A percentile compares a stretch with the other conserved stretches of the same genome.
phyloP scores from a whole-genome alignment of 2,888 invertebrate genomes.

The Parelbella ahira region DNA sequence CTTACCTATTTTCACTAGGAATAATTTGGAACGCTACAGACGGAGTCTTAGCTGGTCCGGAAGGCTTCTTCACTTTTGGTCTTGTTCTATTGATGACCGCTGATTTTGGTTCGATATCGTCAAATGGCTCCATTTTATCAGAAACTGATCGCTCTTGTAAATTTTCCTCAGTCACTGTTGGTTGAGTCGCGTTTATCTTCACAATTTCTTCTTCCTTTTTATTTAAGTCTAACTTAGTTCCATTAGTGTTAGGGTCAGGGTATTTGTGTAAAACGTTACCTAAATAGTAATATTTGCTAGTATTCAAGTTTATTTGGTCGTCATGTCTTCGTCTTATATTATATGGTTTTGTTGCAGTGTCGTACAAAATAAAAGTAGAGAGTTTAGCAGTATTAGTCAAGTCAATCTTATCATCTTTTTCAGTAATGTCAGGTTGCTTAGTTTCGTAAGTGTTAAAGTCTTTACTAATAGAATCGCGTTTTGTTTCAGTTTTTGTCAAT shows the following conservation, averaged over 20 bases:
- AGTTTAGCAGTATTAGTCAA: slow-evolving; percentile 46
- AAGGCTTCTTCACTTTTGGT: slow-evolving; percentile 44
- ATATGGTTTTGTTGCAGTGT: slow-evolving; percentile 67
- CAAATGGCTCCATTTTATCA: slow-evolving; percentile 50
- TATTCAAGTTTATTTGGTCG: slow-evolving; percentile 37
- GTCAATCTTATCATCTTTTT: slow-evolving; percentile 32
- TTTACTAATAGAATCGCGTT: slow-evolving; percentile 52
- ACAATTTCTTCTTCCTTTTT: slow-evolving; percentile 33
- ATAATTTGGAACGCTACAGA: slow-evolving; percentile 72
- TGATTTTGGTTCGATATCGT: slow-evolving; percentile 44
- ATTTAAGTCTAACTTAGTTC: slow-evolving; percentile 27
- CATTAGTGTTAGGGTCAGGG: slow-evolving; percentile 39
- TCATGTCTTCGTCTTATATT: slow-evolving; percentile 65
- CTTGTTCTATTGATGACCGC: slow-evolving; percentile 35
- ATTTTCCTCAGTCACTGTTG: slow-evolving; percentile 39
- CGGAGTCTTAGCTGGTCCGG: slow-evolving; percentile 57
- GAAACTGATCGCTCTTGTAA: slow-evolving; percentile 57
- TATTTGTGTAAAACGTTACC: slow-evolving; percentile 69
- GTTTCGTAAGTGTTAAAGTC: slow-evolving; percentile 56
- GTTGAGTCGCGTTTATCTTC: slow-evolving; percentile 44
- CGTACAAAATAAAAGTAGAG: slow-evolving; percentile 66
- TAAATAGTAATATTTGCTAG: slow-evolving; percentile 66
- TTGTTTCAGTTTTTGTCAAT: slow-evolving; percentile 22
- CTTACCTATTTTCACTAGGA: slow-evolving; percentile 74
- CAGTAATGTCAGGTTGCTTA: slow-evolving; percentile 33